Evolutionary conservation across 2,888 invertebrate species (phyloP), one percentile per base, ranked within the genome.

Genomic region (Copidosoma aretas): DNA sequence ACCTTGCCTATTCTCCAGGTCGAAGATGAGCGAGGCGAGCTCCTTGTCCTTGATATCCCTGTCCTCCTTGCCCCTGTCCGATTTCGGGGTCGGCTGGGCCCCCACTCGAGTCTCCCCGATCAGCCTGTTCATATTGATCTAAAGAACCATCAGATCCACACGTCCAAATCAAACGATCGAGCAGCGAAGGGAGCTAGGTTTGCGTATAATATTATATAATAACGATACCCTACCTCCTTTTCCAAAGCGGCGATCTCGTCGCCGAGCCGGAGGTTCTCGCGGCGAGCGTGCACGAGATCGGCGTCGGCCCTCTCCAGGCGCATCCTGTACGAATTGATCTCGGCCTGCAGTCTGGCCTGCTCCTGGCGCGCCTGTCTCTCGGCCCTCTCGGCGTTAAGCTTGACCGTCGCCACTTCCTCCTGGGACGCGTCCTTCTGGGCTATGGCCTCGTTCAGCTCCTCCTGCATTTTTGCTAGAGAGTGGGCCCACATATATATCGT

Each of bases 1-100:
- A 94, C 94, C 92, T 85, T 94, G 93, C 82, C 93, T 94, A 39
- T 90, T 89, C 79, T 94, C 93, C 88, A 94, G 91, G 64, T 91
- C 90, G 73, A 91, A 89, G 57, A 94, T 88, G 85, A 92, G 89
- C 21, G 91, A 88, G 32, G 91, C 75, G 68, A 67, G 70, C 64
- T 67, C 78, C 76, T 68, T 79, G 74, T 46, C 79, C 73, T 71
- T 84, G 17, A 19, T n/a, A 76, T 78, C 84, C 84, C 49, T 77
- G 64, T 64, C 67, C 12, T 58, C 70, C 22, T 64, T 67, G 21
- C 15, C 63, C 39, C 56, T 64, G 21, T 67, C 67, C 12, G 56
- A n/a, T 21, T 61, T 67, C 0, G 54, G 0, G n/a, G 65, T 64
- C 43, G 64, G 67, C 52, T 12, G 22, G 2, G 41, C 43, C 32